These are phyloP conservation scores for Stigmatopora nigra DNA, from an alignment of 2,113 vertebrate species.

Conservation along the genomic window DNA sequence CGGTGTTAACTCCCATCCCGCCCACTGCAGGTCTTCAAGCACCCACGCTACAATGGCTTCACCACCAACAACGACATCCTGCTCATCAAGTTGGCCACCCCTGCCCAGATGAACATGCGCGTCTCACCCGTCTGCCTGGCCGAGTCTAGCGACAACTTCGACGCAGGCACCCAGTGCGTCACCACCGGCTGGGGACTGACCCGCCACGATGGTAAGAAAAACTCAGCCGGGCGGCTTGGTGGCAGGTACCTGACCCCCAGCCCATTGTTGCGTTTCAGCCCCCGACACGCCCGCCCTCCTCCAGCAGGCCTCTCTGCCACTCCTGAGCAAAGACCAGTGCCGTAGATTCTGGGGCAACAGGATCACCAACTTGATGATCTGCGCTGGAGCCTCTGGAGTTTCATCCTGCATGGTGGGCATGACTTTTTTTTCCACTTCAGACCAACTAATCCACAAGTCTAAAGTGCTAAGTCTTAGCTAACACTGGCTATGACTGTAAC, in stretches of 20 bases:
- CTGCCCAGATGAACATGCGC: slow-evolving; percentile 38
- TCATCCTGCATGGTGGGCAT: slow-evolving; percentile 58
- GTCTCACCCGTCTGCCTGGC: slow-evolving; percentile 50
- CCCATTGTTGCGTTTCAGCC: slow-evolving; percentile 27
- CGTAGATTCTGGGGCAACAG: slow-evolving; percentile 54
- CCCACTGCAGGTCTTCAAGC: slow-evolving; percentile 63
- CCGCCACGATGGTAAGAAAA: slow-evolving; percentile 51
- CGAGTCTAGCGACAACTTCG: slow-evolving; percentile 36
- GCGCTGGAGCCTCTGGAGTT: slow-evolving; percentile 43
- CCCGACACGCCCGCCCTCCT: slow-evolving; percentile 58
- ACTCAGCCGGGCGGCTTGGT: background rate
- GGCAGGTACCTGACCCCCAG: background rate
- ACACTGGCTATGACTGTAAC: no score
- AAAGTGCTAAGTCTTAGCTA: no score
- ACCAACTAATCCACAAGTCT: no score
- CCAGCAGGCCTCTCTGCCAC: slow-evolving; percentile 61
- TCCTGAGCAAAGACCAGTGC: slow-evolving; percentile 55
- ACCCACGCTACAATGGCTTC: slow-evolving; percentile 58
- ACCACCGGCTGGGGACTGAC: slow-evolving; percentile 67
- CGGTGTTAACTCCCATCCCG: background rate
- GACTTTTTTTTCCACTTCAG: no score
- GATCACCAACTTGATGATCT: slow-evolving; percentile 59
- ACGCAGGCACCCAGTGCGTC: slow-evolving; percentile 55
- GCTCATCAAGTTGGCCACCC: slow-evolving; percentile 63
- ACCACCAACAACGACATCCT: slow-evolving; percentile 70